Percentiles rank a stretch among this genome's conserved stretches.
These are phyloP conservation scores for Eupeodes latifasciatus DNA, from an alignment of 2,888 invertebrate genomes.

Conservation along the genomic window DNA sequence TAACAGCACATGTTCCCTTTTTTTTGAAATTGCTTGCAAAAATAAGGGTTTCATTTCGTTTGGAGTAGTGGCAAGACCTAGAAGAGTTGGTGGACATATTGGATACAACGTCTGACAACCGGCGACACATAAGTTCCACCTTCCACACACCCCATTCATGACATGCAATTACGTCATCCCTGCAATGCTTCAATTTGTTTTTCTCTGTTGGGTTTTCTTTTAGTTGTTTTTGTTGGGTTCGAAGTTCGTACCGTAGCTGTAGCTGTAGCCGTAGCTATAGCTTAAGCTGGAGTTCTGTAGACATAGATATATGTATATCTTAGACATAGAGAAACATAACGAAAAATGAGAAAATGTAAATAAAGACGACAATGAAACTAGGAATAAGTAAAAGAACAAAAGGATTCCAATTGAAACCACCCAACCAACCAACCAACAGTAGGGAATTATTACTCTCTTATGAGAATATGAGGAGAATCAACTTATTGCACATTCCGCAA, in stretches of 20 bases:
- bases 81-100: conserved; percentile 9
- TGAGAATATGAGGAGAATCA: conserved; percentile 11
- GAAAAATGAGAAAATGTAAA: conserved; percentile 43
- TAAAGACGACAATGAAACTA: conserved; percentile 39
- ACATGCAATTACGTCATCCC: conserved; percentile 67
- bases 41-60: conserved; percentile 12
- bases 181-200: conserved; percentile 49
- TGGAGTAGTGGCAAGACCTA: background rate
- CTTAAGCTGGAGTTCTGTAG: too few species aligned
- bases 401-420: conserved; percentile 31
- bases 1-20: conserved; percentile 21
- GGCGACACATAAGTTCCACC: conserved; percentile 37
- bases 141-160: conserved; percentile 31
- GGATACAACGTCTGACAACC: conserved; percentile 37
- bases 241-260: background rate
- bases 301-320: too few species aligned
- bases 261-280: too few species aligned
- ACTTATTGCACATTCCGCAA: conserved; percentile 59
- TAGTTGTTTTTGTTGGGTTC: background rate
- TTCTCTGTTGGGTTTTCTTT: background rate
- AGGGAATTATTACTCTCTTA: conserved; percentile 32
- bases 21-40: conserved; percentile 10
- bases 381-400: conserved; percentile 17
- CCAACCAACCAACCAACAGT: background rate
- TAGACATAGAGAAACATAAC: conserved; percentile 19